Percentiles rank a stretch among this genome's conserved stretches.
Conservation (phyloP, 1,140 invertebrate genomes). For the Drosophila arawakana region DNA sequence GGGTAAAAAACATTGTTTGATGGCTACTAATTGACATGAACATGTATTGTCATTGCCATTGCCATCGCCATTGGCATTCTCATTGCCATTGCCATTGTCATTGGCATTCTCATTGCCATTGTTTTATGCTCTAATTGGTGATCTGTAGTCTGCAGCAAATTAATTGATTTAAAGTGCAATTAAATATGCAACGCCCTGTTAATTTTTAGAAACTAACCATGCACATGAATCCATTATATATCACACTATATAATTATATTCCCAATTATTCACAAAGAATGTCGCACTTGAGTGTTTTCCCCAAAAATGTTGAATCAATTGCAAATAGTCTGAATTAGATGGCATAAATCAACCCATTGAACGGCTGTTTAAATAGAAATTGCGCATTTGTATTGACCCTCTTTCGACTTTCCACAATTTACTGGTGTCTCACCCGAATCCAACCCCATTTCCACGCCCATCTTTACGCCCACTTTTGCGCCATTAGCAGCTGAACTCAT, state of each 20-base stretch:
- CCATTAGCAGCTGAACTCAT: conserved; percentile 55
- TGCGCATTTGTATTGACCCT: conserved; percentile 55
- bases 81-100: conserved; percentile 21
- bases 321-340: conserved; percentile 9
- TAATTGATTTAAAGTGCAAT: conserved; percentile 62
- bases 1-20: conserved; percentile 48
- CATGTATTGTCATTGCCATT: conserved; percentile 37
- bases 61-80: conserved; percentile 37
- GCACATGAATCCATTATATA: neutral
- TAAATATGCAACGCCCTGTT: conserved; percentile 31
- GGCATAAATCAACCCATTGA: conserved; percentile 48
- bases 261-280: conserved; percentile 12
- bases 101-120: conserved; percentile 31
- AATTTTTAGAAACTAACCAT: neutral
- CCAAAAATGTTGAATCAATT: conserved; percentile 16
- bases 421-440: neutral
- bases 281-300: conserved; percentile 11
- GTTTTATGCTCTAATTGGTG: conserved; percentile 49
- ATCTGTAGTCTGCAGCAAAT: conserved; percentile 25
- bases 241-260: neutral
- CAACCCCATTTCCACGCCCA: neutral
- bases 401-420: too few relatives aligned
- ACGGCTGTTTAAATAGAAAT: conserved; percentile 78
- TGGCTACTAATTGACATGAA: conserved; percentile 48
- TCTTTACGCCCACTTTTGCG: neutral